Evolutionary conservation across 2,888 invertebrate genomes (phyloP).

Genomic region (Pimpla rufipes): DNA sequence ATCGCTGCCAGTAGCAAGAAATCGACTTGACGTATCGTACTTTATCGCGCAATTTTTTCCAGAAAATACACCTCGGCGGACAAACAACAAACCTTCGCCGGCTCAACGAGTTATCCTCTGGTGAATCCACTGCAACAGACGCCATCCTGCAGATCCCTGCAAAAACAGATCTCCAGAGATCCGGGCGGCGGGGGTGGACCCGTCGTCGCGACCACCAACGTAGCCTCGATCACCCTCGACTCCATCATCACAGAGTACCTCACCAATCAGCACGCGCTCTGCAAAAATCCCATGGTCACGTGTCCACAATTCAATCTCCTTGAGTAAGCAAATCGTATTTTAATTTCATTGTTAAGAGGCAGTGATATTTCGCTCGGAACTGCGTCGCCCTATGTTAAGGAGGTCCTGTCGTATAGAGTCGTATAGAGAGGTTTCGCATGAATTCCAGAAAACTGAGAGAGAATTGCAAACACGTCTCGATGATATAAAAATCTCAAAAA

Average conservation of each 20-base stretch:
- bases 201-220: constrained; percentile 78
- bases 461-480: too few relatives aligned
- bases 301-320: constrained; percentile 98
- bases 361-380: too few relatives aligned
- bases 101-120: constrained; percentile 67
- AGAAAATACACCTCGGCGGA: constrained; percentile 79
- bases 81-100: constrained; percentile 72
- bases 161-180: constrained; percentile 86
- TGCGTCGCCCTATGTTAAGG: too few relatives aligned
- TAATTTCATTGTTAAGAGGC: background rate
- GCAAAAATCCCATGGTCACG: constrained; percentile 98
- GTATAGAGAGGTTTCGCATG: too few relatives aligned
- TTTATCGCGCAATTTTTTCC: constrained; percentile 41
- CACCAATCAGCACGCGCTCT: constrained; percentile 98
- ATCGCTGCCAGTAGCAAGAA: background rate
- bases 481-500: too few relatives aligned
- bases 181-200: constrained; percentile 80
- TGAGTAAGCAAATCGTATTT: constrained; percentile 87
- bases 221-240: constrained; percentile 90
- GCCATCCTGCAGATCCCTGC: constrained; percentile 86
- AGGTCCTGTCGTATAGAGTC: too few relatives aligned
- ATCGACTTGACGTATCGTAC: constrained; percentile 21
- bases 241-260: constrained; percentile 98
- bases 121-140: constrained; percentile 71
- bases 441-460: too few relatives aligned